Percentiles rank a stretch among this genome's conserved stretches.
These are phyloP conservation scores for Brachymystax lenok DNA, from an alignment of 2,797 vertebrate genomes.

Conservation along the genomic window DNA sequence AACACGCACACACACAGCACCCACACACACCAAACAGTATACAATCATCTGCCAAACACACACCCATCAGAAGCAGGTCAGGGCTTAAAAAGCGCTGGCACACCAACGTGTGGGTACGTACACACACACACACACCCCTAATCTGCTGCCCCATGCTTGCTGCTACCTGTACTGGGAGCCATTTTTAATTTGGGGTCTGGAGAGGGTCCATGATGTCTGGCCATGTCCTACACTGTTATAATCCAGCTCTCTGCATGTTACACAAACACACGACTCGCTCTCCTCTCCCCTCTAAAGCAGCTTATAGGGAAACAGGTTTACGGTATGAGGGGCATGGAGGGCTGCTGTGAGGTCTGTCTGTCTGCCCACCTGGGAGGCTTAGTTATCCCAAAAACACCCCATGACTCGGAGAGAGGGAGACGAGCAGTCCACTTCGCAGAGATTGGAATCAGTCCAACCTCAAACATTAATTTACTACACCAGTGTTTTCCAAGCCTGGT, in stretches of 20 bases:
- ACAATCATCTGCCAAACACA: no score
- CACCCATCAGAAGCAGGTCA: slow-evolving; percentile 17
- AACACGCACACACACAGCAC: no score
- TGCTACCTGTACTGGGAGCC: slow-evolving; percentile 52
- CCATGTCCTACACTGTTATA: neutral
- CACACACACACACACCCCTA: no score
- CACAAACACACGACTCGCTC: no score
- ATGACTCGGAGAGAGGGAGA: no score
- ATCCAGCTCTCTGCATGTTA: neutral
- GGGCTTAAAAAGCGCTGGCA: neutral
- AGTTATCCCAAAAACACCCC: no score
- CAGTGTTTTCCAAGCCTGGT: neutral
- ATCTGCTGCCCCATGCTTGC: slow-evolving; percentile 54
- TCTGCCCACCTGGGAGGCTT: no score
- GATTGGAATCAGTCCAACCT: neutral
- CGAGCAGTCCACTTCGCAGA: neutral
- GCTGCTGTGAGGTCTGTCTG: neutral
- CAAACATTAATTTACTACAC: neutral
- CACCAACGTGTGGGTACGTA: no score
- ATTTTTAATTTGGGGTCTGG: slow-evolving; percentile 37
- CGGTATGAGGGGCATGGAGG: neutral
- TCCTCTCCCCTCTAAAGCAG: no score
- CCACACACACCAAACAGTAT: no score
- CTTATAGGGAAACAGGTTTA: neutral
- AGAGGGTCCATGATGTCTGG: no score